Base-by-base conservation (phyloP, 2,888 invertebrate genomes). In the Cactoblastis cactorum region DNA sequence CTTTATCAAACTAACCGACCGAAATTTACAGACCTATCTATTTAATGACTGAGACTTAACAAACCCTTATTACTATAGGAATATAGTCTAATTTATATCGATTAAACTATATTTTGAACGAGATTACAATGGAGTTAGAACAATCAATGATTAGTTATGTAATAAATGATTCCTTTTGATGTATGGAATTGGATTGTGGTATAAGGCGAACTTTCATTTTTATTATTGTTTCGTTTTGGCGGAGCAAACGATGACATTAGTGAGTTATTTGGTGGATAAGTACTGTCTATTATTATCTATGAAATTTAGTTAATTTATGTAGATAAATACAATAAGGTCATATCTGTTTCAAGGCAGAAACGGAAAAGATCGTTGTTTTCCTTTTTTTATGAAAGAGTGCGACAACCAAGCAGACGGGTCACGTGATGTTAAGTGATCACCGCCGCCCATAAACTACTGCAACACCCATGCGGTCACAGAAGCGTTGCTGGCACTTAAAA, bases 31-130 rank as follows among this genome's bases (percentile, higher is more conserved):
- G 43, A 39, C 12, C 39, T 8, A 12, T 39, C 39, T 37, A 14
- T 22, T 22, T 38, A 39, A 22, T 39, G 39, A 35, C 49, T 47
- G 38, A 41, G 43, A 41, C 11, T 9, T 8, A 47, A 53, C 50
- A 28, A 53, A n/a, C 12, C 28, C 47, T 53, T 50, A 47, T 47
- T 15, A 18, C 15, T 32, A 28, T 11, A 32, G 28, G 3, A 4
- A 17, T 43, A 43, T 8, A 43, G 43, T 43, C 17, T 17, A 43
- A 32, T 28, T 32, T 43, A 1, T 24, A 6, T 1, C 17, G 17
- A 14, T 15, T 43, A 5, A 11, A 15, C 4, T 11, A 11, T 24
- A 43, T 28, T 43, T 43, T 14, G 32, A 15, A 17, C 17, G 1
- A 15, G 15, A 28, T 43, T 43, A 43, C n/a, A 43, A 43, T 43